A percentile compares a stretch with the other conserved stretches of the same genome.
phyloP scores from a whole-genome alignment of 2,113 vertebrate species.

The Echinops telfairi region DNA sequence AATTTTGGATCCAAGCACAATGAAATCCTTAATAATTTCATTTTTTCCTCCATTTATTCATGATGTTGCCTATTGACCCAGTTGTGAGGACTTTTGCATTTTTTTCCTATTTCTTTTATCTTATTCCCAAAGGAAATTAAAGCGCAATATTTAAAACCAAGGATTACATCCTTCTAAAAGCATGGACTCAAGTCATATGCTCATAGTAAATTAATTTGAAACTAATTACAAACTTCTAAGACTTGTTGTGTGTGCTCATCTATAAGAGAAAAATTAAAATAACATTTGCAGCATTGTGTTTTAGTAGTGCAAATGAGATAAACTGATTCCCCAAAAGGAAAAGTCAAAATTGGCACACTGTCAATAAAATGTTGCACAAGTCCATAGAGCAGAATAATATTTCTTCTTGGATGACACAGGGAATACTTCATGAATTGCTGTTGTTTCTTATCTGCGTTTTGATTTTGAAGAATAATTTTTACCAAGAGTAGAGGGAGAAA shows the following conservation, averaged over 20 bases:
- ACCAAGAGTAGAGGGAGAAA: not conserved
- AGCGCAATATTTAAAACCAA: not conserved
- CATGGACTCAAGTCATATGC: not conserved
- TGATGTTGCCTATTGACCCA: not conserved
- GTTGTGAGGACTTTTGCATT: not conserved
- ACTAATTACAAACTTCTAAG: not conserved
- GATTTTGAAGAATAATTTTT: not conserved
- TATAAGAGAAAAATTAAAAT: not conserved
- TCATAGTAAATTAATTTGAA: not conserved
- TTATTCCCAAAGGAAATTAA: not conserved
- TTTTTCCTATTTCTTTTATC: not conserved
- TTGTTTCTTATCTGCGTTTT: not conserved
- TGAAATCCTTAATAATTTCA: not conserved
- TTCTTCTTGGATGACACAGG: not conserved
- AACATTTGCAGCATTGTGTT: not conserved
- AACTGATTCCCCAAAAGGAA: not conserved
- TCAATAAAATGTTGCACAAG: not conserved
- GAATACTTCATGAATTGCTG: not conserved
- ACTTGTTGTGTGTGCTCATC: not conserved
- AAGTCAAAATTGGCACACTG: not conserved
- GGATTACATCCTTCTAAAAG: not conserved
- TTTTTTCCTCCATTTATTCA: not conserved
- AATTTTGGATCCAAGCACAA: not conserved
- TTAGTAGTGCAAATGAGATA: not conserved
- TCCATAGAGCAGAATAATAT: not conserved